These are phyloP conservation scores for Pediacus dermestoides DNA, from an alignment of 2,888 invertebrate species.

Conservation along the genomic window DNA sequence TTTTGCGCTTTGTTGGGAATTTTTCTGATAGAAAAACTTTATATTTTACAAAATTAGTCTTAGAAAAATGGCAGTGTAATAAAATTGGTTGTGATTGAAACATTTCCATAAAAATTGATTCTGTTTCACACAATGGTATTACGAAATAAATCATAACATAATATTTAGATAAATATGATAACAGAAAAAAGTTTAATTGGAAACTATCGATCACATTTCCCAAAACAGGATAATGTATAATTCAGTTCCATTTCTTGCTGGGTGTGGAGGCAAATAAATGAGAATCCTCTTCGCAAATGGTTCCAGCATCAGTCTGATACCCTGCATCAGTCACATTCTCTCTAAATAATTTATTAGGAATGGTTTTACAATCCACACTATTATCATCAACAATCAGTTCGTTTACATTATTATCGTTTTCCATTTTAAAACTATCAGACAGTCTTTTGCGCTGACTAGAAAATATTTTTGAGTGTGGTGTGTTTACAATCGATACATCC, in stretches of 20 bases:
- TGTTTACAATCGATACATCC: slow-evolving; percentile 42
- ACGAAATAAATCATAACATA: too few relatives aligned
- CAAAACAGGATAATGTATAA: too few relatives aligned
- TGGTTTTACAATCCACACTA: slow-evolving; percentile 26
- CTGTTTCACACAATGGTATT: too few relatives aligned
- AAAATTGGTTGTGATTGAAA: too few relatives aligned
- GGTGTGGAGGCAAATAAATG: slow-evolving; percentile 45
- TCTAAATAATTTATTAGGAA: slow-evolving; percentile 25
- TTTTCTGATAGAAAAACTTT: too few relatives aligned
- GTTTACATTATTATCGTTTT: slow-evolving; percentile 29
- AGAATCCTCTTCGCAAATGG: slow-evolving; percentile 22
- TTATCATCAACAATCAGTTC: slow-evolving; percentile 21
- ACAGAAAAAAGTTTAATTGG: too few relatives aligned
- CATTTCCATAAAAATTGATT: too few relatives aligned
- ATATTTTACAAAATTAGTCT: too few relatives aligned
- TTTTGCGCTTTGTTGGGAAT: too few relatives aligned
- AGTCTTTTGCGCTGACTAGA: slow-evolving; percentile 46
- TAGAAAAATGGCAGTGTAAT: too few relatives aligned
- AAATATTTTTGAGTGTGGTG: slow-evolving; percentile 44
- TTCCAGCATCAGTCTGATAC: slow-evolving; percentile 38
- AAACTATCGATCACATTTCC: too few relatives aligned
- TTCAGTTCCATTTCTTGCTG: slow-evolving; percentile 32
- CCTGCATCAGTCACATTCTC: slow-evolving; percentile 40
- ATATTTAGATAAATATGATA: too few relatives aligned
- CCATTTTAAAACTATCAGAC: slow-evolving; percentile 45